Conservation (phyloP, 2,888 invertebrate species). For the Alcis repandata region DNA sequence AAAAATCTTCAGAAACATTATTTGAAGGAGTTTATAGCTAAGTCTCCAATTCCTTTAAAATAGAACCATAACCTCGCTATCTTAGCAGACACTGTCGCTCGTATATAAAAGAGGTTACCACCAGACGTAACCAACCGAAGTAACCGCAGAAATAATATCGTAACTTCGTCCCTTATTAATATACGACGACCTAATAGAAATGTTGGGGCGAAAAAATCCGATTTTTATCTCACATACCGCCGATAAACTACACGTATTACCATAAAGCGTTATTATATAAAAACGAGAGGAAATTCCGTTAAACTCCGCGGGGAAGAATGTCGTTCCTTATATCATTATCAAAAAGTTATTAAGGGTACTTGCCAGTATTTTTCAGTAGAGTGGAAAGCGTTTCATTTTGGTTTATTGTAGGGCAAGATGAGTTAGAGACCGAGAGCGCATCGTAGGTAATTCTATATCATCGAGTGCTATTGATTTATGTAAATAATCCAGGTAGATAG, state of each 20-base stretch:
- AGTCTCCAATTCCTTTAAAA: background rate
- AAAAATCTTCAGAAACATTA: background rate
- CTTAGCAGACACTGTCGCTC: conserved; percentile 15
- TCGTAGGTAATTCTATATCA: no score
- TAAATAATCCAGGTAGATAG: no score
- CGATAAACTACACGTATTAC: conserved; percentile 61
- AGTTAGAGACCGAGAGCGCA: background rate
- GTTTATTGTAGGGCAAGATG: no score
- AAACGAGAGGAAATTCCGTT: conserved; percentile 63
- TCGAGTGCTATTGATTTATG: no score
- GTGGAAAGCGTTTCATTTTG: background rate
- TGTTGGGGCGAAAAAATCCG: conserved; percentile 48
- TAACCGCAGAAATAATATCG: conserved; percentile 38
- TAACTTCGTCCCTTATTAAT: conserved; percentile 44
- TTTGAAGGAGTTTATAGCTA: background rate
- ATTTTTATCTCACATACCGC: conserved; percentile 55
- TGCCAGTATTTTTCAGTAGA: conserved; percentile 52
- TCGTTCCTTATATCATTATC: conserved; percentile 64
- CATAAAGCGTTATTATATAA: conserved; percentile 59
- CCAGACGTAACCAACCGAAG: conserved; percentile 23
- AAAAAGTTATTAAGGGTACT: conserved; percentile 64
- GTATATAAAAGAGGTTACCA: conserved; percentile 28
- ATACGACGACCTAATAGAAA: conserved; percentile 48
- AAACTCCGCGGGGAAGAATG: conserved; percentile 61
- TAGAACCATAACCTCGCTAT: conserved; percentile 13